phyloP scores from a whole-genome alignment of 1,140 invertebrate genomes.

The Ladona fulva region DNA sequence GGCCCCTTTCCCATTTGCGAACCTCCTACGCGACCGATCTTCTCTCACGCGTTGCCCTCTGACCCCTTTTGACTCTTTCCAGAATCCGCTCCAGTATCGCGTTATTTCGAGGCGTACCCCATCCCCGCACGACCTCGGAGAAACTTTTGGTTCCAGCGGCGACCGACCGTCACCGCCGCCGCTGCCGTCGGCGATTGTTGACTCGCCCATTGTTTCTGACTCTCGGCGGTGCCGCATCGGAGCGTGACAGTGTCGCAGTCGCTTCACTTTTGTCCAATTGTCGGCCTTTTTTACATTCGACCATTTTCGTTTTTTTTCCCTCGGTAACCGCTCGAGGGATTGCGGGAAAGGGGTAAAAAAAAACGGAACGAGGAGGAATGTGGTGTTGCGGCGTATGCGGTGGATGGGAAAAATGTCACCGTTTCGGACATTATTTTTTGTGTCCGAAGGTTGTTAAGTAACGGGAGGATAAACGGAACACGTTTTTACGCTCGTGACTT shows the following conservation, averaged over 20 bases:
- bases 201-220: not conserved
- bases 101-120: no score
- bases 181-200: not conserved
- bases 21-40: no score
- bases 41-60: no score
- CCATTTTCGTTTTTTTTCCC: not conserved
- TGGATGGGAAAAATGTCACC: not conserved
- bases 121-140: not conserved
- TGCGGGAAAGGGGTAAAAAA: not conserved
- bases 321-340: not conserved
- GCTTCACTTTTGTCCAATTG: constrained; percentile 9
- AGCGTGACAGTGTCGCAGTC: not conserved
- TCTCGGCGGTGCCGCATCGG: not conserved
- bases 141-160: not conserved
- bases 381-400: not conserved
- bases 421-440: not conserved
- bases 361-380: not conserved
- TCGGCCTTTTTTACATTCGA: not conserved
- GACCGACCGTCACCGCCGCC: not conserved
- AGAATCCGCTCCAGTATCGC: no score
- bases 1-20: no score
- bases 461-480: not conserved
- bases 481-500: not conserved
- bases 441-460: not conserved
- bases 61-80: no score